A percentile compares a stretch with the other conserved stretches of the same genome.
phyloP scores from a whole-genome alignment of 2,113 vertebrate genomes.

The Aegithalos caudatus region DNA sequence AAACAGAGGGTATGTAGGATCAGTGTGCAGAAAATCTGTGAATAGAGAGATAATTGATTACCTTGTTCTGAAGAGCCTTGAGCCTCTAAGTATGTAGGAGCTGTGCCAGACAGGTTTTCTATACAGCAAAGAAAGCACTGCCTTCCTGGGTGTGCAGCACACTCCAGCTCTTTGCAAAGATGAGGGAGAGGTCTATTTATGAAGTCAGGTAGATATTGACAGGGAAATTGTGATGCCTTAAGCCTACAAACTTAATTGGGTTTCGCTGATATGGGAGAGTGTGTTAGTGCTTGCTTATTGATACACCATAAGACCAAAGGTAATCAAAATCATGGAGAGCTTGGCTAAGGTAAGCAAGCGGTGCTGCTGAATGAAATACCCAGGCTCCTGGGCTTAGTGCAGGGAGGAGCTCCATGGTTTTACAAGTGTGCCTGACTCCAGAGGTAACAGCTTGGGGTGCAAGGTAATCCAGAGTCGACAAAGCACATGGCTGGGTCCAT shows the following conservation, averaged over 20 bases:
- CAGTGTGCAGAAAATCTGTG: accelerated
- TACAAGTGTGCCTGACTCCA: not conserved
- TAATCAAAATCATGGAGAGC: not conserved
- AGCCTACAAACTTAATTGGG: not conserved
- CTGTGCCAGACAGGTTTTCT: not conserved
- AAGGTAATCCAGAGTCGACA: not conserved
- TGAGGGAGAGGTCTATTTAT: not conserved
- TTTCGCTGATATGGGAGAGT: not conserved
- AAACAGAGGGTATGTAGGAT: not conserved
- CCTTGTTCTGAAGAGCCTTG: not conserved
- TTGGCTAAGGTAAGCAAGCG: not conserved
- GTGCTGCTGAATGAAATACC: not conserved
- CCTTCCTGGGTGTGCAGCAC: not conserved
- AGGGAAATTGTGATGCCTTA: not conserved
- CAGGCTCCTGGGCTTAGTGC: not conserved
- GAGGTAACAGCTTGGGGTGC: not conserved
- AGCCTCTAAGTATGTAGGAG: not conserved
- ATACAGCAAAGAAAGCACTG: accelerated
- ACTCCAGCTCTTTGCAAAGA: not conserved
- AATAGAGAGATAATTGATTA: not conserved
- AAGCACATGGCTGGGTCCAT: not conserved
- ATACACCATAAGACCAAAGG: not conserved
- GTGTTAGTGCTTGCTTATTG: not conserved
- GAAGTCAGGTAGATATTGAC: not conserved
- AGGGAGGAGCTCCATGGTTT: not conserved